phyloP scores from a whole-genome alignment of 2,888 invertebrate species.

The Drosophila macrothrix region DNA sequence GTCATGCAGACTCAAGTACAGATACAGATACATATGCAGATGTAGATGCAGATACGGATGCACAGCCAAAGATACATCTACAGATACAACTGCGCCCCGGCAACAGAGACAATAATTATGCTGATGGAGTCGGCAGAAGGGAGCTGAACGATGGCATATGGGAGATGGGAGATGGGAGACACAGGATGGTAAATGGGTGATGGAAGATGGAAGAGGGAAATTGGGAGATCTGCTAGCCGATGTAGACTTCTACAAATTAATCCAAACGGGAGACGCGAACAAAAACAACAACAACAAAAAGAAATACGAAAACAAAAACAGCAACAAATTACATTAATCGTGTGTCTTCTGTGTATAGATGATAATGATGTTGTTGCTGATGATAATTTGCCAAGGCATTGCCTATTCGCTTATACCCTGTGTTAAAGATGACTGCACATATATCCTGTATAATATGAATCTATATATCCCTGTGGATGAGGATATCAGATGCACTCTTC shows the following conservation, averaged over 20 bases:
- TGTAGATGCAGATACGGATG: slow-evolving; percentile 8
- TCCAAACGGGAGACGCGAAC: slow-evolving; percentile 74
- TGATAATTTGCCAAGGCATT: slow-evolving; percentile 49
- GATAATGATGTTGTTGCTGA: slow-evolving; percentile 36
- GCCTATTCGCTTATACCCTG: slow-evolving; percentile 24
- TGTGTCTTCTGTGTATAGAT: slow-evolving; percentile 42
- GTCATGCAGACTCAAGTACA: slow-evolving; percentile 26
- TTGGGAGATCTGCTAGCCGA: not conserved
- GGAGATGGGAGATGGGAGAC: not conserved
- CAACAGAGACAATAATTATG: slow-evolving; percentile 49
- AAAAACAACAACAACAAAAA: slow-evolving; percentile 42
- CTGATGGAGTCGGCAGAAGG: slow-evolving; percentile 28
- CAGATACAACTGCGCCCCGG: slow-evolving; percentile 26
- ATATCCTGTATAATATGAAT: not conserved
- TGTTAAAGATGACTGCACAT: not conserved
- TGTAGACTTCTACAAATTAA: slow-evolving; percentile 73
- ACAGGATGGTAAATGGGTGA: not conserved
- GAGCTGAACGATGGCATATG: slow-evolving; percentile 1
- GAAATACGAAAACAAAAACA: slow-evolving; percentile 39
- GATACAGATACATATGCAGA: slow-evolving; percentile 1
- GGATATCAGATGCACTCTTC: not conserved
- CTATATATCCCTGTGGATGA: not conserved
- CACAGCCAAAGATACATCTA: slow-evolving; percentile 13
- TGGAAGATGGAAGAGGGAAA: not conserved
- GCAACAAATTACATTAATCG: slow-evolving; percentile 71